Conservation (phyloP, 92 coral and sea anemone genomes). For the Isaurus tuberculatus region DNA sequence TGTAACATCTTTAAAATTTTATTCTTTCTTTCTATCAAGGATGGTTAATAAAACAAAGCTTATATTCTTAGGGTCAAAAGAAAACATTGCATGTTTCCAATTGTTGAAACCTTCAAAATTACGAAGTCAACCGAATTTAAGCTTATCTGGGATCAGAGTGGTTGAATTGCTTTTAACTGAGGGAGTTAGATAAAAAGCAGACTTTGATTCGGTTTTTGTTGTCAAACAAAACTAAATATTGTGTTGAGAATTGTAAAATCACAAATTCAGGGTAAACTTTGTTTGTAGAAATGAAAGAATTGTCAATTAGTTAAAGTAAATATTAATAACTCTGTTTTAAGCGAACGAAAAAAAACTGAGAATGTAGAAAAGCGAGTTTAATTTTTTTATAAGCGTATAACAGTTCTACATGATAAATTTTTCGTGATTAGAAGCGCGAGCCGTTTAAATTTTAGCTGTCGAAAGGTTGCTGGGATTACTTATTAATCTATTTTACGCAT, state of each 20-base stretch:
- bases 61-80: too few relatives aligned
- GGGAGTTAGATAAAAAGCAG: neutral
- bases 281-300: neutral
- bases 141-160: neutral
- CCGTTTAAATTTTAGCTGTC: neutral
- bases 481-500: too few relatives aligned
- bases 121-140: too few relatives aligned
- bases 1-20: too few relatives aligned
- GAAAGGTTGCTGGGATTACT: too few relatives aligned
- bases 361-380: neutral
- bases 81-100: too few relatives aligned
- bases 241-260: neutral
- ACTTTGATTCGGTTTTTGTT: neutral
- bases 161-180: neutral
- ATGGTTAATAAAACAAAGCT: too few relatives aligned
- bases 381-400: neutral
- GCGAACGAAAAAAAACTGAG: neutral
- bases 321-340: neutral
- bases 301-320: constrained; percentile 8
- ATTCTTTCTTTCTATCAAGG: too few relatives aligned
- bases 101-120: too few relatives aligned
- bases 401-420: neutral
- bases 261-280: neutral
- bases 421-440: neutral
- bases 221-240: neutral